Evolutionary conservation across 2,113 vertebrate genomes (phyloP).

Genomic region (Dipodomys spectabilis): DNA sequence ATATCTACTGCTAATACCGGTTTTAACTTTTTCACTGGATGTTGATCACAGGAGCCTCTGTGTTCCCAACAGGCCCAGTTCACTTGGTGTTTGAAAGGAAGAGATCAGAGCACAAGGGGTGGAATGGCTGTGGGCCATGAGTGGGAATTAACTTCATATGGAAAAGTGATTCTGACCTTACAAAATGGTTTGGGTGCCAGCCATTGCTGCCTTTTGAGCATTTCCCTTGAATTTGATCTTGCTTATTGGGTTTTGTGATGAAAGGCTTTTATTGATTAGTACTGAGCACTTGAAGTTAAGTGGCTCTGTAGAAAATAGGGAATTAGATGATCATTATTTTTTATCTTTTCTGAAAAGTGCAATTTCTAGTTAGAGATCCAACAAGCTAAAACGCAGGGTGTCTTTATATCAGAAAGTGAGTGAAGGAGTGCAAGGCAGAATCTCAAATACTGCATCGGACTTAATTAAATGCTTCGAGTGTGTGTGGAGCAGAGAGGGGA

Average conservation of each 20-base stretch:
- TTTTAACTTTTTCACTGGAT: slow-evolving; percentile 40
- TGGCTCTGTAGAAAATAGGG: slow-evolving; percentile 80
- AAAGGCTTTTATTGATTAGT: slow-evolving; percentile 82
- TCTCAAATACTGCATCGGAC: slow-evolving; percentile 47
- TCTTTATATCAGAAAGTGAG: slow-evolving; percentile 60
- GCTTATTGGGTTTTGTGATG: slow-evolving; percentile 81
- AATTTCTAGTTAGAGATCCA: slow-evolving; percentile 75
- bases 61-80: slow-evolving; percentile 24
- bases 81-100: slow-evolving; percentile 47
- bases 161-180: slow-evolving; percentile 72
- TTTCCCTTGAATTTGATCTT: slow-evolving; percentile 79
- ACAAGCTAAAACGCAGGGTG: slow-evolving; percentile 69
- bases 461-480: slow-evolving; percentile 69
- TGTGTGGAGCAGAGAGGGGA: background rate
- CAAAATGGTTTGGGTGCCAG: slow-evolving; percentile 69
- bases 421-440: slow-evolving; percentile 56
- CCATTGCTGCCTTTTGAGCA: slow-evolving; percentile 63
- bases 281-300: slow-evolving; percentile 78
- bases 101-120: slow-evolving; percentile 58
- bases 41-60: slow-evolving; percentile 5
- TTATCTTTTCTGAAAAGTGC: slow-evolving; percentile 80
- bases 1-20: background rate
- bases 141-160: slow-evolving; percentile 61
- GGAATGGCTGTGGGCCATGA: slow-evolving; percentile 54
- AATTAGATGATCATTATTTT: slow-evolving; percentile 83